Base-by-base conservation (phyloP, 2,888 invertebrate species). In the Ptychoptera albimana region DNA sequence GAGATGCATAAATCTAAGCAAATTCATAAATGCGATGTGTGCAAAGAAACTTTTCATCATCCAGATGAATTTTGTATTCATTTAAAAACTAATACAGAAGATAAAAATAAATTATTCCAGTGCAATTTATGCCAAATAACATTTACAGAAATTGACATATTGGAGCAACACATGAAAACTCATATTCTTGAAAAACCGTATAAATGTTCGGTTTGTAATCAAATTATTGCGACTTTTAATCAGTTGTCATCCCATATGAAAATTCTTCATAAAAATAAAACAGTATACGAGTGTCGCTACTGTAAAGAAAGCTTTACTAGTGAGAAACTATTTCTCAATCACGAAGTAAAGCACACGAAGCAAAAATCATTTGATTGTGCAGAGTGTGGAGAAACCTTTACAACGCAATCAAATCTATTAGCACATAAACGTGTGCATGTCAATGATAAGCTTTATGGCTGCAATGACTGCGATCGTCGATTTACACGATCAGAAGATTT, bases 401-500 rank as follows among this genome's bases (percentile, higher is more conserved):
- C 14, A 42, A 31, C 14, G 7, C 1, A 2, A 7, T 5, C 12
- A 4, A 36, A 41, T 30, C 12, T 48, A 12, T n/a, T 15, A 12
- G 4, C 12, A 8, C 48, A 48, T 37, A 41, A 39, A 31, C 13
- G 42, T 7, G 8, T 9, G 1, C 39, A 45, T n/a, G 34, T 10
- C 10, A 37, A 10, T 11, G 15, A 32, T 29, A 35, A 38, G 11
- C 9, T 35, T 2, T 47, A 47, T 14, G 14, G 6, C 1, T 49
- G 49, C 31, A 23, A 14, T 30, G 13, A 14, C 16, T 49, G 49
- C 30, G 23, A 44, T 8, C 39, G 41, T 6, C 29, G 41, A 11
- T 49, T 47, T 39, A 30, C 43, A 11, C 31, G 47, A 29, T 30
- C 37, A 9, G 46, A 46, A 31, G 49, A 49, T 36, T 29, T 49